Evolutionary conservation across 2,888 invertebrate genomes (phyloP), one percentile per base, ranked within the genome.

Genomic region (Stenichneumon culpator): DNA sequence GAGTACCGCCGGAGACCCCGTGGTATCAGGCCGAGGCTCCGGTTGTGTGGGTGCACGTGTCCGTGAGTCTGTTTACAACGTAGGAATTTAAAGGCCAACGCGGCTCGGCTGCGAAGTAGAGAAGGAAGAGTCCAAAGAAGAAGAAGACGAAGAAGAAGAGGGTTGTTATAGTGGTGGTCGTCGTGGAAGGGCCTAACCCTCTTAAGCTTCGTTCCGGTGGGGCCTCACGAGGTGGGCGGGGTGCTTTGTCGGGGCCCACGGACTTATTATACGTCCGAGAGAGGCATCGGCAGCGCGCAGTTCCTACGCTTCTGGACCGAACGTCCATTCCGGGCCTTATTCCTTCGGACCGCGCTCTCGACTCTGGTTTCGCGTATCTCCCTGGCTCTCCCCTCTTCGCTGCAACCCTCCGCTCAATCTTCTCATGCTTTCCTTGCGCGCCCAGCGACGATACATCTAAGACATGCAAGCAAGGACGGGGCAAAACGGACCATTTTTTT

Each of bases 81-180:
- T 82, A 86, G 89, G 89, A 89, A 88, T 89, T 89, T 89, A 89
- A 89, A 89, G 89, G 86, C 87, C 89, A 70, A 86, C 65, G 73
- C 79, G 86, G 77, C 67, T 74, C 65, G 81, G 77, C 84, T 81
- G 80, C 82, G 82, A 84, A 75, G 85, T 80, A 75, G 84, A 86
- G 77, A 79, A 86, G 63, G 83, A 74, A 83, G 52, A 57, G 54
- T 22, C 11, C 6, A 52, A 67, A 73, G 77, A 68, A 67, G 79
- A 82, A 63, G 74, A 25, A 75, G 80, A 77, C 70, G 81, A 82
- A 73, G 84, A 77, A 52, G 44, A 60, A 39, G 84, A 83, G 73
- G 82, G 77, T 74, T 74, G 72, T 57, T 60, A 70, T 78, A 84
- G 83, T 84, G 83, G 77, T 82, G 77, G 75, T 84, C 82, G 87